Conservation (phyloP, 1,140 invertebrate genomes). For the Steinernema feltiae region DNA sequence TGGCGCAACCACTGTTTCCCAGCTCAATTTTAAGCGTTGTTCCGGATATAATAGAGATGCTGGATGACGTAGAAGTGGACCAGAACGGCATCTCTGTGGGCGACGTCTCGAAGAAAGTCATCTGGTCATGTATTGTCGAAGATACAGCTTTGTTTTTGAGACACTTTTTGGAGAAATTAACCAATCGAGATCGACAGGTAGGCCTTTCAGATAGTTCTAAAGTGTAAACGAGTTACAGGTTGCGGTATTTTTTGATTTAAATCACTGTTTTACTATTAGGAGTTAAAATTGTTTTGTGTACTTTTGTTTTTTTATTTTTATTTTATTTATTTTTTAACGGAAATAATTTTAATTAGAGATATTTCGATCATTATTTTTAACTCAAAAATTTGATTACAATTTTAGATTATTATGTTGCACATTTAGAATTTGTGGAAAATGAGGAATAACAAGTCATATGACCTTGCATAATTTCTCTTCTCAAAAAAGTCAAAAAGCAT, state of each 20-base stretch:
- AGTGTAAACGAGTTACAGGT: neutral
- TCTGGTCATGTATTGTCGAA: constrained; percentile 95
- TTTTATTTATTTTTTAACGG: too few species aligned
- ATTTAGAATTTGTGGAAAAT: too few species aligned
- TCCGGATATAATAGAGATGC: constrained; percentile 81
- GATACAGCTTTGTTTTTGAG: constrained; percentile 90
- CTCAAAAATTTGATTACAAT: too few species aligned
- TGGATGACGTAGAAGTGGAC: constrained; percentile 91
- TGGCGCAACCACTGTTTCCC: constrained; percentile 87
- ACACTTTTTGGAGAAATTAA: constrained; percentile 89
- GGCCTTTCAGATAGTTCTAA: neutral
- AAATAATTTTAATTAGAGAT: too few species aligned
- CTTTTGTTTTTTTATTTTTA: too few species aligned
- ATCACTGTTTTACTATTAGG: too few species aligned
- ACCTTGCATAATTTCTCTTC: too few species aligned
- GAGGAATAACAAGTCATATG: too few species aligned
- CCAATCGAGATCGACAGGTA: constrained; percentile 75
- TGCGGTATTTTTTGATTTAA: neutral
- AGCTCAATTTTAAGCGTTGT: constrained; percentile 90
- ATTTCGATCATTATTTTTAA: too few species aligned
- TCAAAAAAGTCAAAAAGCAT: too few species aligned
- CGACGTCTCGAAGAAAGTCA: constrained; percentile 67
- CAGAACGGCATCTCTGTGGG: constrained; percentile 73
- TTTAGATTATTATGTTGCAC: too few species aligned
- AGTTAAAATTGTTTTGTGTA: too few species aligned